Percentiles rank a stretch among this genome's conserved stretches.
Conservation (phyloP, 2,797 vertebrate species). For the Picus viridis region DNA sequence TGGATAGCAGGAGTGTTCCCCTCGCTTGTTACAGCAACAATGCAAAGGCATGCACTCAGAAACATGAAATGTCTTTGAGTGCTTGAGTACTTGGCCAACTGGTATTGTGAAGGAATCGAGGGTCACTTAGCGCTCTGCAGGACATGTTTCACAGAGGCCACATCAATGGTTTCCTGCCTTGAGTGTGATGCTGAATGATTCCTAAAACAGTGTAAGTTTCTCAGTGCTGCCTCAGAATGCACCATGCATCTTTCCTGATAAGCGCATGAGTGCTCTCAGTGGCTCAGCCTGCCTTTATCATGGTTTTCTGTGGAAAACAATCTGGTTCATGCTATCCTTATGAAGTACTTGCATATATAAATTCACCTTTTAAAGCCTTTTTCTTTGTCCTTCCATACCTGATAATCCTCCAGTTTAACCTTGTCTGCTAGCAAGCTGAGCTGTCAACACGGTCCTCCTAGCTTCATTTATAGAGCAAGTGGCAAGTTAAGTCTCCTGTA, state of each 20-base stretch:
- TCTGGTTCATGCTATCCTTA: background rate
- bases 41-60: background rate
- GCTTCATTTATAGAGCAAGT: background rate
- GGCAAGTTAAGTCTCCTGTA: background rate
- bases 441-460: background rate
- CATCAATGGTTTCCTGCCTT: rapidly evolving
- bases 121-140: background rate
- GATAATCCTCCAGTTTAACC: background rate
- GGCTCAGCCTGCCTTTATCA: background rate
- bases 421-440: background rate
- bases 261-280: rapidly evolving
- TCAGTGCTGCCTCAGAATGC: background rate
- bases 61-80: background rate
- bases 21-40: rapidly evolving
- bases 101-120: background rate
- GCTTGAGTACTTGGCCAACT: background rate
- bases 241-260: rapidly evolving
- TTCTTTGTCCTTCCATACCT: background rate
- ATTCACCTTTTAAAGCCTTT: background rate
- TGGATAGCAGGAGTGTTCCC: rapidly evolving
- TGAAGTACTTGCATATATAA: background rate
- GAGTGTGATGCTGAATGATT: background rate
- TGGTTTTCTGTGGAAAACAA: background rate
- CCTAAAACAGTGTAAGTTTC: background rate
- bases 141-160: no score